These are phyloP conservation scores for Rhagonycha lutea DNA, from an alignment of 2,888 invertebrate species.

Conservation along the genomic window DNA sequence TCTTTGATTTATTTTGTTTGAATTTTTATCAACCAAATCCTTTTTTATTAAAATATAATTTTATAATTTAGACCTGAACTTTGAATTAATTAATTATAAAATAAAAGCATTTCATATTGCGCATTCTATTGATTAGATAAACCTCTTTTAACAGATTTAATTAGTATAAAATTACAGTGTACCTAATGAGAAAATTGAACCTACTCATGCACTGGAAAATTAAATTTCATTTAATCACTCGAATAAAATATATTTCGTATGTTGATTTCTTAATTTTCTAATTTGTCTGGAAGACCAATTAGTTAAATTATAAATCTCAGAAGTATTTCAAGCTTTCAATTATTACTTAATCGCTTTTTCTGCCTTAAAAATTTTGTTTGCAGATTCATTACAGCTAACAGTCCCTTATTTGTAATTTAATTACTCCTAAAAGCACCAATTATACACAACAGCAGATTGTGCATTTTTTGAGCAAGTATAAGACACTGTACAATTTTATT, in stretches of 20 bases:
- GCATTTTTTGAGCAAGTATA: neutral
- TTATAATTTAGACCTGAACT: neutral
- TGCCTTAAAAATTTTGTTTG: neutral
- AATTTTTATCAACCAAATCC: neutral
- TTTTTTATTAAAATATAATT: neutral
- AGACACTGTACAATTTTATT: neutral
- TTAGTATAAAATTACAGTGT: neutral
- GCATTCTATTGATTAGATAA: neutral
- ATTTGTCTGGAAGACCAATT: neutral
- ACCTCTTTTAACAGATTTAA: neutral
- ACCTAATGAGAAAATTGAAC: neutral
- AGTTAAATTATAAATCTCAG: neutral
- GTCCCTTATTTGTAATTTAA: neutral
- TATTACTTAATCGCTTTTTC: neutral
- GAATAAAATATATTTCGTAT: neutral
- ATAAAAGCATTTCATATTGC: neutral
- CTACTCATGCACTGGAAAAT: neutral
- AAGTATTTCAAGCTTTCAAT: neutral
- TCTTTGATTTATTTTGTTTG: neutral
- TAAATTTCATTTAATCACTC: neutral
- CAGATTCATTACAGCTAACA: neutral
- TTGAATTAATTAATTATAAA: neutral
- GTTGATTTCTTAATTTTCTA: neutral
- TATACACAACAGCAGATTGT: neutral
- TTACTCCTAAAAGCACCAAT: neutral